Conservation (phyloP, 2,113 vertebrate genomes). For the Pseudorectes ferrugineus region DNA sequence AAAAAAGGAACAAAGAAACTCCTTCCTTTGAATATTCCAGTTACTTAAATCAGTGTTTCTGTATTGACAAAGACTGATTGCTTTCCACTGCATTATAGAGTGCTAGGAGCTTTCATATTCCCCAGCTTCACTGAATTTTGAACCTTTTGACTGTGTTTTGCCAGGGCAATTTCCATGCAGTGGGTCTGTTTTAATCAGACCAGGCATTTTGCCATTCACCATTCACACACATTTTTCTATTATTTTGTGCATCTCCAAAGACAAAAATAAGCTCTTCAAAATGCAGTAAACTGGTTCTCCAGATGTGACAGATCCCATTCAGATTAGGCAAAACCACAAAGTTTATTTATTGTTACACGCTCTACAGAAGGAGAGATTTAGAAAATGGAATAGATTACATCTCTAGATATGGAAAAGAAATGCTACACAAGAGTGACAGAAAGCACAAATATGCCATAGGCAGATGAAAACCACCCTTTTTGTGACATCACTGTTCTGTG, state of each 20-base stretch:
- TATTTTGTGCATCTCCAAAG: background rate
- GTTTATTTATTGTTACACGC: background rate
- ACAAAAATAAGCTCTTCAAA: background rate
- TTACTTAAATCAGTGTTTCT: background rate
- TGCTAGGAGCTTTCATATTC: background rate
- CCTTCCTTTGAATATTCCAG: background rate
- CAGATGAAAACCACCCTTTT: background rate
- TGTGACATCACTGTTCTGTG: background rate
- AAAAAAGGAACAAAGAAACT: background rate
- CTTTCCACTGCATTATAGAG: background rate
- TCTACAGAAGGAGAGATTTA: background rate
- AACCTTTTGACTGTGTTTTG: background rate
- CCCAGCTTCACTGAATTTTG: background rate
- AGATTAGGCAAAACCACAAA: background rate
- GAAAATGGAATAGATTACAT: background rate
- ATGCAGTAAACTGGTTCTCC: background rate
- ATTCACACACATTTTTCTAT: background rate
- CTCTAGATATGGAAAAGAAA: background rate
- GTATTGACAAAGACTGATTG: background rate
- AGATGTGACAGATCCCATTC: background rate
- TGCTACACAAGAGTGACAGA: background rate
- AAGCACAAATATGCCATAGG: background rate
- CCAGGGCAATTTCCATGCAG: background rate
- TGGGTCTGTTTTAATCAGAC: constrained; percentile 12
- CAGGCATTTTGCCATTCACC: constrained; percentile 1